These are phyloP conservation scores for Phoebastria nigripes DNA, from an alignment of 2,797 vertebrate species.

Conservation along the genomic window DNA sequence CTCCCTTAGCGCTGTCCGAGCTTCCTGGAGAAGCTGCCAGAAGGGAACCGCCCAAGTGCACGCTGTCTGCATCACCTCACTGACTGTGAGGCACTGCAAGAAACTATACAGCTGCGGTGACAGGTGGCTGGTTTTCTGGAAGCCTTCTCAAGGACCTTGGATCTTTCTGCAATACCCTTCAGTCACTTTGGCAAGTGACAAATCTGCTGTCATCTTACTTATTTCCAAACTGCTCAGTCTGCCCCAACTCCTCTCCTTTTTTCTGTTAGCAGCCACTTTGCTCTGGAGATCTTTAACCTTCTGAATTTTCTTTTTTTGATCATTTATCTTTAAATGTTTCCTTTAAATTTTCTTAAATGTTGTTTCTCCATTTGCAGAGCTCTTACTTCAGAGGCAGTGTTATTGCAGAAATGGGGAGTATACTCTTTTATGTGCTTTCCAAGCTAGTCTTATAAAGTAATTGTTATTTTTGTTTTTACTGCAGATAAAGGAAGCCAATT, in stretches of 20 bases:
- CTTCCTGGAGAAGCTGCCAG: background rate
- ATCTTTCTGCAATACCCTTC: background rate
- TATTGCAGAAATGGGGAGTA: background rate
- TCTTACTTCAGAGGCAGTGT: background rate
- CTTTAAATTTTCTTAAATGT: background rate
- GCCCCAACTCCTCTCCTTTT: background rate
- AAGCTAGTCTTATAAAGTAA: background rate
- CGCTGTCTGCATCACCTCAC: background rate
- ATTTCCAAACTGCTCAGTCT: background rate
- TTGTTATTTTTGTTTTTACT: background rate
- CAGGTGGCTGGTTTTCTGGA: background rate
- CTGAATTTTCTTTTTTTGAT: background rate
- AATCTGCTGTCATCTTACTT: background rate
- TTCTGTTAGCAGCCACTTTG: background rate
- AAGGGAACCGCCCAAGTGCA: background rate
- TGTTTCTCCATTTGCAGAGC: background rate
- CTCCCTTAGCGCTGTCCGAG: background rate
- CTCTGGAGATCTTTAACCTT: background rate
- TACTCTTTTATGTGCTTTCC: background rate
- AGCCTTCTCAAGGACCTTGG: background rate
- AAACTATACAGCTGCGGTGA: background rate
- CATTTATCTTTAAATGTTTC: background rate
- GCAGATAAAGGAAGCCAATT: conserved; percentile 98
- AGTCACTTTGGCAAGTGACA: background rate
- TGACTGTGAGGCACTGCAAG: background rate